Evolutionary conservation across 2,797 vertebrate genomes (phyloP).

Genomic region (Eremophila alpestris): DNA sequence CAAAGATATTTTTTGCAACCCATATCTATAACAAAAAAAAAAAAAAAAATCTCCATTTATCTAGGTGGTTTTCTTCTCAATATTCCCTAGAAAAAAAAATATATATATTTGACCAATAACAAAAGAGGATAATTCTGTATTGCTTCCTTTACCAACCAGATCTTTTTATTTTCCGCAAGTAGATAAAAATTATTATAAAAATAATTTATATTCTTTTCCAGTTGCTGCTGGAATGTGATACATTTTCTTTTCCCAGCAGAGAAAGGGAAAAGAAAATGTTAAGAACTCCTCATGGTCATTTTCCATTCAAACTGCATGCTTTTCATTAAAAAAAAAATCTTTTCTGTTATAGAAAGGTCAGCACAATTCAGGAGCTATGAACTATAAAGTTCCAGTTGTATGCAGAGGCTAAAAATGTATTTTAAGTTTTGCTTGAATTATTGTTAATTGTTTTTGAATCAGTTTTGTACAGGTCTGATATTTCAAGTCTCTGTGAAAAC

Average conservation of each 20-base stretch:
- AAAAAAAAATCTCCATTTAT: background rate
- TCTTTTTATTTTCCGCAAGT: background rate
- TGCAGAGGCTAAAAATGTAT: background rate
- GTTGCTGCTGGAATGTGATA: background rate
- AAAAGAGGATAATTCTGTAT: background rate
- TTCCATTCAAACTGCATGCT: background rate
- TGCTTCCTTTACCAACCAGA: fast-evolving
- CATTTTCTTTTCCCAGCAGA: background rate
- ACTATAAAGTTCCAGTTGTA: background rate
- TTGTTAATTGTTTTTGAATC: background rate
- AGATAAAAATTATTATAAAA: background rate
- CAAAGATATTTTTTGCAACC: background rate
- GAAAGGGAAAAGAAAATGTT: background rate
- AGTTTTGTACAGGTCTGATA: background rate
- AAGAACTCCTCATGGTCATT: slow-evolving; percentile 10
- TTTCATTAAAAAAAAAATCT: background rate
- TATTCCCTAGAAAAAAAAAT: background rate
- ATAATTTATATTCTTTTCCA: background rate
- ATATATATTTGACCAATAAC: background rate
- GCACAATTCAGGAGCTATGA: background rate
- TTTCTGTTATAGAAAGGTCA: background rate
- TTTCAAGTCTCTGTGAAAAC: background rate
- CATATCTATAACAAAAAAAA: background rate
- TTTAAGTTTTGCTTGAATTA: background rate
- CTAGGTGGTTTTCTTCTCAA: background rate